Base-by-base conservation (phyloP, 2,113 vertebrate genomes). In the Erythrolamprus reginae region DNA sequence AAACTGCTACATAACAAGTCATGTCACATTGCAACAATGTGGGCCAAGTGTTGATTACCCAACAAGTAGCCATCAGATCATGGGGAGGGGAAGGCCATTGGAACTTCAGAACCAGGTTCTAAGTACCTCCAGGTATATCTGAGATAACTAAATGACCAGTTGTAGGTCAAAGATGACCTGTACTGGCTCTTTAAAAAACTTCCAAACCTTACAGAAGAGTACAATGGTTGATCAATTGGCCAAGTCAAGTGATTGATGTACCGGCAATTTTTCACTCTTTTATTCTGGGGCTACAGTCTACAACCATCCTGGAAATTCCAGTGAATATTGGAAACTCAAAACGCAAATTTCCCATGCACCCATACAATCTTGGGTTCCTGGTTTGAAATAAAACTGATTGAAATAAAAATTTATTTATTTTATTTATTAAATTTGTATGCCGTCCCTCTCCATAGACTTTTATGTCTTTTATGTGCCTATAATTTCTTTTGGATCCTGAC, bases 381-480 rank as follows among this genome's bases (percentile, higher is more conserved):
- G 65, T 70, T 70, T 33, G 61, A 70, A 70, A n/a, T n/a, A n/a
- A n/a, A n/a, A n/a, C n/a, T n/a, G n/a, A n/a, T n/a, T n/a, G n/a
- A n/a, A n/a, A n/a, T n/a, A n/a, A n/a, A n/a, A n/a, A n/a, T n/a
- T n/a, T n/a, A n/a, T n/a, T n/a, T n/a, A n/a, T n/a, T n/a, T n/a
- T n/a, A n/a, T n/a, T n/a, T n/a, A n/a, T n/a, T n/a, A n/a, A n/a
- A n/a, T n/a, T n/a, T n/a, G n/a, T n/a, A n/a, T n/a, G n/a, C n/a
- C n/a, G n/a, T n/a, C n/a, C n/a, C n/a, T n/a, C n/a, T n/a, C n/a
- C n/a, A n/a, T n/a, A n/a, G n/a, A n/a, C n/a, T n/a, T n/a, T n/a
- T n/a, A n/a, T n/a, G n/a, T n/a, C 55, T 0, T 10, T 24, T 47
- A 19, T n/a, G 0, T 45, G 19, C 3, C 82, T 33, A 0, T 0